Evolutionary conservation across 2,113 vertebrate genomes (phyloP), one percentile per base, ranked within the genome.

Genomic region (Agapornis roseicollis): DNA sequence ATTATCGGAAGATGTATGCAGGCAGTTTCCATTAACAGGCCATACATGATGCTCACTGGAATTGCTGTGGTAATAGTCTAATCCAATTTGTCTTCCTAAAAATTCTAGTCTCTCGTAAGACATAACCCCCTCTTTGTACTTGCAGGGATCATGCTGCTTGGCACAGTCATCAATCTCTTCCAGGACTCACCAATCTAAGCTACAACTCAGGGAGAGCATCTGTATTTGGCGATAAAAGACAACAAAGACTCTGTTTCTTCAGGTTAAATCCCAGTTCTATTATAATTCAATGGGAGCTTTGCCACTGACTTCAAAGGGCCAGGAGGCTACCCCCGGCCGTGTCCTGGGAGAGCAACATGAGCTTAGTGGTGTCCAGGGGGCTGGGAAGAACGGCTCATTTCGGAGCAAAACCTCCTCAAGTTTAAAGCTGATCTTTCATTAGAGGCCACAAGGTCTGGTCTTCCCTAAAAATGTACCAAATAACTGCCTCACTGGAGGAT

Each of bases 381-480:
- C 82, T 81, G 85, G 41, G n/a, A 81, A 77, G 80, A 90, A 91
- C 7, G 28, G 93, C 88, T 94, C 65, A 82, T 91, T 85, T 90
- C 1, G 41, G 71, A 95, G 63, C 53, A 85, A 71, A 95, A 94
- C 88, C 95, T 78, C 86, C 46, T 85, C 81, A 76, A 24, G 68
- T 83, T 93, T 82, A 94, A 96, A 92, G 73, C 49, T 7, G 2
- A 72, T 61, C 80, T 90, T 93, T 94, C 86, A 94, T 84, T 49
- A 78, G 44, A 92, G 77, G 78, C 80, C 7, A 3, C 69, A 68
- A 85, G 90, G 92, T 81, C 90, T 89, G 63, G 44, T 46, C 80
- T 85, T 87, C 74, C 90, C 92, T 90, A 88, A 96, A 97, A 97
- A 87, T 76, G 89, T 10, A 92, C 95, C 90, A 84, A 96, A 95